A percentile compares a stretch with the other conserved stretches of the same genome.
Conservation (phyloP, 1,140 invertebrate genomes). For the Cotesia chilonis region DNA sequence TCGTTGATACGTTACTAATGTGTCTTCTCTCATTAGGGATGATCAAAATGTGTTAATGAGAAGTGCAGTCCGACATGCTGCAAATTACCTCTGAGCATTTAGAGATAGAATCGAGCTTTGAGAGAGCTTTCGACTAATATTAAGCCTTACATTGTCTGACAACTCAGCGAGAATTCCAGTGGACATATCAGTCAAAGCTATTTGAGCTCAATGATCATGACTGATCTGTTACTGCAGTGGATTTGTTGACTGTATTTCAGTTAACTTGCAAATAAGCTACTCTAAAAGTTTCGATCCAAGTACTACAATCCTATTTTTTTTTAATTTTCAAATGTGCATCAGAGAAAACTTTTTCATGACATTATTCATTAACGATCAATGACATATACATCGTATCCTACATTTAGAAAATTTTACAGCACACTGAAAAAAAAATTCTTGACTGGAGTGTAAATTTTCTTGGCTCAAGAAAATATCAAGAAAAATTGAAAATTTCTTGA, state of each 20-base stretch:
- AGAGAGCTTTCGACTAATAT: conserved; percentile 3
- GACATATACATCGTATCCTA: too few relatives aligned
- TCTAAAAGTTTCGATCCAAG: too few relatives aligned
- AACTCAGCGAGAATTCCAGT: conserved; percentile 1
- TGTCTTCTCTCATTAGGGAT: conserved; percentile 13
- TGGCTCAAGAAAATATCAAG: too few relatives aligned
- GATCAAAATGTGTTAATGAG: conserved; percentile 17
- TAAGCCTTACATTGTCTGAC: background rate
- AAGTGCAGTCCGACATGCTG: conserved; percentile 6
- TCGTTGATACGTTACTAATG: conserved; percentile 7
- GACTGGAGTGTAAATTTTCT: too few relatives aligned
- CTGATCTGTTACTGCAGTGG: conserved; percentile 5
- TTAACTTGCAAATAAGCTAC: too few relatives aligned
- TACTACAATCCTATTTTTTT: too few relatives aligned
- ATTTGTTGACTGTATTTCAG: background rate
- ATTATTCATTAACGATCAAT: too few relatives aligned
- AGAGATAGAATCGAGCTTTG: conserved; percentile 3
- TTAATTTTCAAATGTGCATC: too few relatives aligned
- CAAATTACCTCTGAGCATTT: conserved; percentile 1
- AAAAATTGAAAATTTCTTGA: too few relatives aligned
- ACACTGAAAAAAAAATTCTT: too few relatives aligned
- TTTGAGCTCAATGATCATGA: conserved; percentile 1
- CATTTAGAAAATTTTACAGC: too few relatives aligned
- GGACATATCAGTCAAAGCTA: background rate
- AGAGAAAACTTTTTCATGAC: too few relatives aligned